Evolutionary conservation across 2,113 vertebrate genomes (phyloP), one percentile per base, ranked within the genome.

Genomic region (Mustela lutreola): DNA sequence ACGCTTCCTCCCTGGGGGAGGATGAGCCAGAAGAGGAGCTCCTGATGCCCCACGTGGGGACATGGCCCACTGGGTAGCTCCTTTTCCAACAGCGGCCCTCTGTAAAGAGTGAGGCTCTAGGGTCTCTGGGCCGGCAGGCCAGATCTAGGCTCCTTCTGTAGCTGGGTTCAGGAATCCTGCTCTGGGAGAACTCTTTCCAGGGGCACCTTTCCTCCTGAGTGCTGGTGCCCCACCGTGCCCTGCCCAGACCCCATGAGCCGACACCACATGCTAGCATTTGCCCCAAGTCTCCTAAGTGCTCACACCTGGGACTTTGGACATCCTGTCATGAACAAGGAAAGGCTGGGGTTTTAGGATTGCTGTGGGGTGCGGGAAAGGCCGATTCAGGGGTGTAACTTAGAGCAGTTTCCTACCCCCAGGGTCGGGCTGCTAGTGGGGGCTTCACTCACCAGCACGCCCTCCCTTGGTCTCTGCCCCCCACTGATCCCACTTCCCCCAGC

Each of bases 21-120:
- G 3, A 14, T 22, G 56, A 81, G 19, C 65, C 31, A 33, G n/a
- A 60, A 36, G 6, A 50, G 48, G 31, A 58, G 67, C 5, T 56
- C 39, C 15, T 1, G 31, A 75, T 90, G 62, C 31, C 45, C 89
- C 33, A 31, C 31, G 2, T 50, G 31, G 18, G 62, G 39, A 56
- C 33, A 56, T 19, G 7, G 5, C 15, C 58, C 28, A 24, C 33
- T 15, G 0, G 0, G 24, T 7, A 45, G 73, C 39, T 73, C n/a
- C 7, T 19, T 11, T 22, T 36, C 31, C 16, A 4, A 2, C 18
- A 7, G 10, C 26, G 31, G 24, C 31, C 48, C 39, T 56, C 11
- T 8, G 28, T 19, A 36, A n/a, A 28, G 42, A 31, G 50, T 2
- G 9, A 97, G 95, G 63, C 83, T 91, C 95, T 90, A 76, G 95